phyloP scores from a whole-genome alignment of 2,113 vertebrate species.

The Chascanopsetta lugubris region DNA sequence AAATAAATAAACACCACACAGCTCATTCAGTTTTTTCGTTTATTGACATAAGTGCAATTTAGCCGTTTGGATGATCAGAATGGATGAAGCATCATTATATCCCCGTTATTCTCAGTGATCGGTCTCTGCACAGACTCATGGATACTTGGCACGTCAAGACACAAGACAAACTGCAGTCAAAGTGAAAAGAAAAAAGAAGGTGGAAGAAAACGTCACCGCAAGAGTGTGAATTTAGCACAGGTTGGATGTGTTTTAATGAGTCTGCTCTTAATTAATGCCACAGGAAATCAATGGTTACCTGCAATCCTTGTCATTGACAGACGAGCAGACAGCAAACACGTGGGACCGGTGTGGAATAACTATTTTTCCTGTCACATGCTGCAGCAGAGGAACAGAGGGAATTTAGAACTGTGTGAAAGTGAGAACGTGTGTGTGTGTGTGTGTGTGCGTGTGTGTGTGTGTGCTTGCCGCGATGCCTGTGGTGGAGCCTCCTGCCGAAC shows the following conservation, averaged over 20 bases:
- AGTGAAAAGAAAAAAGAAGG: conserved; percentile 24
- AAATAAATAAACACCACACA: conserved; percentile 12
- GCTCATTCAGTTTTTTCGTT: background rate
- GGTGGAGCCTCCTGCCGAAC: conserved; percentile 36
- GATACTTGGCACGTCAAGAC: conserved; percentile 18
- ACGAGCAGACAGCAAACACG: conserved; percentile 63
- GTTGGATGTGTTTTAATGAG: conserved; percentile 78
- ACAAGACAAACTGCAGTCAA: conserved; percentile 51
- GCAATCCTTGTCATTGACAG: conserved; percentile 79
- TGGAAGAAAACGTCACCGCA: conserved; percentile 7
- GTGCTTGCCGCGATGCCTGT: too few species aligned
- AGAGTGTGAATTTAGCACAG: conserved; percentile 55
- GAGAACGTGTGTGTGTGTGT: background rate
- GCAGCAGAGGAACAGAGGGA: conserved; percentile 29
- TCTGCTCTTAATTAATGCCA: conserved; percentile 79
- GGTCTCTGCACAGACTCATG: background rate
- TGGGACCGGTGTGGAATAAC: conserved; percentile 73
- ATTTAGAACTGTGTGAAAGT: conserved; percentile 9
- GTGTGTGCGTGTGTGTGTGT: too few species aligned
- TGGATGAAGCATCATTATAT: background rate
- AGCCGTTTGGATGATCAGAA: background rate
- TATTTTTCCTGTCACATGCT: conserved; percentile 45
- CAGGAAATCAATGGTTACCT: conserved; percentile 74
- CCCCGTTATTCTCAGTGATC: conserved; percentile 26
- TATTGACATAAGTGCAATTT: background rate